phyloP scores from a whole-genome alignment of 2,113 vertebrate species.

The Atlantisia rogersi region DNA sequence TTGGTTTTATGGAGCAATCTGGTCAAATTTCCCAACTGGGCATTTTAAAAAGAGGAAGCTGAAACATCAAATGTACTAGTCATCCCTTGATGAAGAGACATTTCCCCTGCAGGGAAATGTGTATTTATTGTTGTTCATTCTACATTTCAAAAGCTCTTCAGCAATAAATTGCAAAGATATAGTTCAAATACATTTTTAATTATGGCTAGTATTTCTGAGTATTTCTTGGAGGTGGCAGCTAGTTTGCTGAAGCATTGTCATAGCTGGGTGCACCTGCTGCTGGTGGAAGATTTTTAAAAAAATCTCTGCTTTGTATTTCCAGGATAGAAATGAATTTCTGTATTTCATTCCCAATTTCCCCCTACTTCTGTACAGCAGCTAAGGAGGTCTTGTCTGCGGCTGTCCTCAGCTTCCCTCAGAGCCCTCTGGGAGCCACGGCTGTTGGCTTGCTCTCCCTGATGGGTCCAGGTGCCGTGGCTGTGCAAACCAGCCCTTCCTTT shows the following conservation, averaged over 20 bases:
- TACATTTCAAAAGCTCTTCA: not conserved
- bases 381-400: not conserved
- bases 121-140: not conserved
- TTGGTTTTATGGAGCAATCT: conserved; percentile 33
- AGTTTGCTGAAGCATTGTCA: fast-evolving
- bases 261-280: not conserved
- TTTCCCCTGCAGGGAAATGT: not conserved
- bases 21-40: conserved; percentile 27
- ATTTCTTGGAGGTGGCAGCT: not conserved
- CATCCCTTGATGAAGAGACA: not conserved
- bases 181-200: conserved; percentile 20
- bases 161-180: not conserved
- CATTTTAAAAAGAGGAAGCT: conserved; percentile 19
- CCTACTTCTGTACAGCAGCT: not conserved
- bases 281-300: not conserved
- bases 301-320: not conserved
- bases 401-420: not conserved
- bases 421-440: not conserved
- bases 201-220: not conserved
- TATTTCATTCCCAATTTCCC: not conserved
- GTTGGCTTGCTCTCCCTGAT: not conserved
- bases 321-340: not conserved
- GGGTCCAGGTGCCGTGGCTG: not conserved
- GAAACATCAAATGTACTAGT: not conserved
- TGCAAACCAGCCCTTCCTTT: not conserved